Conservation (phyloP, 2,888 invertebrate species). For the Dolichopus griseipennis region DNA sequence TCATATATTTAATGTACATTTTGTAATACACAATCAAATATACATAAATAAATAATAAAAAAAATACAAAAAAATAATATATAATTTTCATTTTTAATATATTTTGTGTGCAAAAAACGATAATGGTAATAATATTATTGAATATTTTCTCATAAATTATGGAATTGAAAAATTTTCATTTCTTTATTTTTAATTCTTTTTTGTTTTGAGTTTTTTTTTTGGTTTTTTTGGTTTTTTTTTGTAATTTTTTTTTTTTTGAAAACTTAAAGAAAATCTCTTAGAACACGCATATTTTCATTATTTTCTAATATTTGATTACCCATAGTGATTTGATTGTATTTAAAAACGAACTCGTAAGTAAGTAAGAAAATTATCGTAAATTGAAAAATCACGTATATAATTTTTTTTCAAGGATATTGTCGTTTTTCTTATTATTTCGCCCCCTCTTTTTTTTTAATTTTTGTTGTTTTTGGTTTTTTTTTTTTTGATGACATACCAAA, state of each 20-base stretch:
- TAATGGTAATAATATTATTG: conserved; percentile 4
- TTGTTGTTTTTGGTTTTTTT: neutral
- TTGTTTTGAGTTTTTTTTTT: neutral
- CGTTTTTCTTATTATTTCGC: too few relatives aligned
- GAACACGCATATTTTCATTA: neutral
- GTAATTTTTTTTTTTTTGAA: neutral
- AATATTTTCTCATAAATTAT: conserved; percentile 2
- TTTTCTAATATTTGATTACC: neutral
- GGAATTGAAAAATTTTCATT: neutral
- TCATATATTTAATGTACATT: too few relatives aligned
- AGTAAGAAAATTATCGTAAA: neutral
- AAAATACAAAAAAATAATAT: neutral
- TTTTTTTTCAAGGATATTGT: conserved; percentile 3
- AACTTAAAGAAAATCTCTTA: neutral
- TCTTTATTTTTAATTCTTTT: neutral
- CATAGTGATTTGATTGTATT: neutral
- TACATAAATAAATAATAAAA: neutral
- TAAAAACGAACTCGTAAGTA: neutral
- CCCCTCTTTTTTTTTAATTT: neutral
- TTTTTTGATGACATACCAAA: conserved; percentile 5
- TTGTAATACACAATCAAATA: too few relatives aligned
- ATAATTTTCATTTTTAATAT: neutral
- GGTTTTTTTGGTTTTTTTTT: neutral
- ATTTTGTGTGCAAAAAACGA: conserved; percentile 1
- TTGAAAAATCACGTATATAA: conserved; percentile 2